Conservation (phyloP, 2,888 invertebrate species). For the Arge pagana region DNA sequence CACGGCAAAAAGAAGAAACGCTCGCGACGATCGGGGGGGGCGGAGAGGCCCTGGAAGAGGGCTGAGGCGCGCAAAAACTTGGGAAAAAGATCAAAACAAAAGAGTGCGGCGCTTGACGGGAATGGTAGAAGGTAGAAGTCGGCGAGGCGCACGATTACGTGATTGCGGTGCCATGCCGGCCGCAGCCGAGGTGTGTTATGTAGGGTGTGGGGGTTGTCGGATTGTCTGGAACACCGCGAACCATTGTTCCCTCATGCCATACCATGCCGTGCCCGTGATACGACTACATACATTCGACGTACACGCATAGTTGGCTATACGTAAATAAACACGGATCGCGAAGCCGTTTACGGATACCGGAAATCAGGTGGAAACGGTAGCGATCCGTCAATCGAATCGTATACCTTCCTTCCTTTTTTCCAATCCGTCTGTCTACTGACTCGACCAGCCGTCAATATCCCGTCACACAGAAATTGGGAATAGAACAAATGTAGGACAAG, state of each 20-base stretch:
- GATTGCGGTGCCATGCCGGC: slow-evolving; percentile 20
- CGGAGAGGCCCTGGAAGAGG: neutral
- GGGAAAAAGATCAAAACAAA: slow-evolving; percentile 20
- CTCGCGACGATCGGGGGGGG: neutral
- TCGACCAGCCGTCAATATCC: neutral
- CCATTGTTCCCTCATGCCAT: slow-evolving; percentile 12
- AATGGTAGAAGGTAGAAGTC: slow-evolving; percentile 19
- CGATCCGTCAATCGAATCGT: no score
- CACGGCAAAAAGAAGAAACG: neutral
- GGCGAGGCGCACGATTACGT: slow-evolving; percentile 21
- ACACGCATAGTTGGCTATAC: neutral
- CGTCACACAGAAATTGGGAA: neutral
- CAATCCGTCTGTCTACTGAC: neutral
- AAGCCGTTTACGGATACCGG: neutral
- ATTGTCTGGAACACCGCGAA: slow-evolving; percentile 18
- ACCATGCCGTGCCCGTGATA: slow-evolving; percentile 1
- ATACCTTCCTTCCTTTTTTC: neutral
- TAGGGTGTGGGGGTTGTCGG: slow-evolving; percentile 16
- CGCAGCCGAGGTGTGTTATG: neutral
- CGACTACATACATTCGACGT: neutral
- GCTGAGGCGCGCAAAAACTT: slow-evolving; percentile 16
- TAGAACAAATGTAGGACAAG: neutral
- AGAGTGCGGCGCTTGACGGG: slow-evolving; percentile 25
- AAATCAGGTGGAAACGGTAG: neutral
- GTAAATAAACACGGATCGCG: neutral